Evolutionary conservation across 2,888 invertebrate genomes (phyloP), one percentile per base, ranked within the genome.

Genomic region (Rhamphomyia laevipes): DNA sequence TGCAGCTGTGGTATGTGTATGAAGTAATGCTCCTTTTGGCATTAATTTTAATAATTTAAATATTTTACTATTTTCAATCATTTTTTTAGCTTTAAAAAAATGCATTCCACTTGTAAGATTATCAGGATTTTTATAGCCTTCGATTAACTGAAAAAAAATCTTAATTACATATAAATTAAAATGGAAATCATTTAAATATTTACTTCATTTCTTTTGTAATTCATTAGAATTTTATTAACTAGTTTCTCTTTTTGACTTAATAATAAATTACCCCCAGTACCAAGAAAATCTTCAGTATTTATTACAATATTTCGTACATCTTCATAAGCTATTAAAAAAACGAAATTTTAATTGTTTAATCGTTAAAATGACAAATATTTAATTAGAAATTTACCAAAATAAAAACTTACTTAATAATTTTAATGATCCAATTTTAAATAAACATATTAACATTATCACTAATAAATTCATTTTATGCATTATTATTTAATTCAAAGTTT

Each of bases 21-120:
- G 80, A 1, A 80, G 63, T 0, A 74, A 67, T 0, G 73, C 73
- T 3, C 79, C 69, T 40, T 70, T 82, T 1, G 82, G 82, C 66
- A 82, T 68, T 49, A 65, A 63, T 46, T 71, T 66, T 5, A 82
- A 70, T 5, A 81, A 68, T 45, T 73, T 59, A 54, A 75, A 81
- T 1, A 82, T 73, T 33, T 67, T 59, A 1, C 79, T 78, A 6
- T 66, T 59, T 21, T 77, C 74, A 16, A 81, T 77, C 2, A 71
- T 55, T 0, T 62, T 48, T 51, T 71, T 76, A 0, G 73, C 71
- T 12, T 70, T 63, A 49, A 80, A 72, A 55, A 81, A 81, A 60
- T 77, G 78, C 51, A 68, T 61, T 0, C 73, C 68, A 1, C 80
- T 76, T 15, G 74, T 63, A 58, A 75, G 77, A 43, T 63, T 67